Evolutionary conservation across 1,140 invertebrate genomes (phyloP), one percentile per base, ranked within the genome.

Genomic region (Coboldia fuscipes): DNA sequence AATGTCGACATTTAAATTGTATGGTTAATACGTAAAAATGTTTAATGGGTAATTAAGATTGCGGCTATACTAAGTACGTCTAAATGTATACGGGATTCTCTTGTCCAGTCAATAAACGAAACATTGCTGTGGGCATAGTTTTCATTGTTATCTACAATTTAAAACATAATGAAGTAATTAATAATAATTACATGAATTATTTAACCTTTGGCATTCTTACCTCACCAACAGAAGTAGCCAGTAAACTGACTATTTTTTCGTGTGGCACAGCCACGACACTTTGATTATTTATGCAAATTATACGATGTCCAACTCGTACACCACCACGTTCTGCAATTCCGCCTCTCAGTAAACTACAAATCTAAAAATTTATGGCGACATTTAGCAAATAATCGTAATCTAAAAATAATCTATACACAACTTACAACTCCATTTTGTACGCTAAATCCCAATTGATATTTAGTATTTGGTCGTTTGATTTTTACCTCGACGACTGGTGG

Each of bases 41-140:
- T n/a, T n/a, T n/a, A n/a, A n/a, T n/a, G n/a, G n/a, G n/a, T n/a
- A n/a, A n/a, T n/a, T n/a, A n/a, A n/a, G n/a, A n/a, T n/a, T n/a
- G n/a, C n/a, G n/a, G n/a, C n/a, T n/a, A 7, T 23, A 7, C 22
- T 6, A 23, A 23, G 12, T 7, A 30, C 14, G 15, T 16, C 76
- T 80, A 84, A 61, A 98, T 97, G 63, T 96, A 98, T 60, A 96
- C 83, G 43, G 94, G 94, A 51, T 88, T 89, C 64, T 98, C 94
- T 64, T 98, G 94, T 36, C 96, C 96, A 39, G 94, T 98, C 48
- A 99, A 65, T 53, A 99, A 67, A 46, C 93, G 74, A 67, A 96
- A 99, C 85, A 99, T 97, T 30, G 94, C 97, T 37, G 94, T 98
- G 38, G 94, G 94, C 94, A 98, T 98, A 30, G 96, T 99, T 61